Evolutionary conservation across 2,113 vertebrate species (phyloP), one percentile per base, ranked within the genome.

Genomic region (Dolichallabes microphthalmus): DNA sequence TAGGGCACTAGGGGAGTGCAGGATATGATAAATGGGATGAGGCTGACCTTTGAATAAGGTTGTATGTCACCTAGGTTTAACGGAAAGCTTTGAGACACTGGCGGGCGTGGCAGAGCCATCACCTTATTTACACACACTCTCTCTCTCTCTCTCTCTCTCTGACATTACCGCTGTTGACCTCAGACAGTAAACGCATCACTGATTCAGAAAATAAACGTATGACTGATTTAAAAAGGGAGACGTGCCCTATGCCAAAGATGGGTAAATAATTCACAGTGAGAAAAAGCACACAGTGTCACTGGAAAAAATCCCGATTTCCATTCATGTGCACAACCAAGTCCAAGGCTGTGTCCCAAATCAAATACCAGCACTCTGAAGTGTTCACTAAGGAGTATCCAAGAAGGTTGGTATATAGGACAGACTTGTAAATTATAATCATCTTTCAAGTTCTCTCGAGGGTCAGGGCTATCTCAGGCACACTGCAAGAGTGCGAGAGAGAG

Each of bases 71-170:
- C 53, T 25, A 75, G 27, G 73, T 75, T 75, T 75, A 75, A 75
- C 73, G 7, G 50, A 53, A 75, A 53, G 73, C 27, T 50, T 53
- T 53, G 73, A 75, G 45, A 75, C 50, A 75, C 25, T 75, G 73
- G 53, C 14, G 6, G 71, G 25, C 2, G 25, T 25, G 27, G n/a
- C 25, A 27, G 25, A 75, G 73, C 73, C 17, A n/a, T 75, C 45
- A 53, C 50, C 71, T 76, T 76, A 80, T 80, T 60, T 39, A 50
- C 20, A 80, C 77, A 61, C 57, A 79, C 74, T 10, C 17, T 75
- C 12, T 25, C 35, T 52, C 0, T 52, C 25, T 2, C 8, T 27
- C 22, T 52, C 5, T 27, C 39, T 14, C 50, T 19, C 74, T 4
- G 0, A 55, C 14, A 6, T 68, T 68, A 76, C 19, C 17, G 75